Evolutionary conservation across 2,113 vertebrate genomes (phyloP), one percentile per base, ranked within the genome.

Genomic region (Limanda limanda): DNA sequence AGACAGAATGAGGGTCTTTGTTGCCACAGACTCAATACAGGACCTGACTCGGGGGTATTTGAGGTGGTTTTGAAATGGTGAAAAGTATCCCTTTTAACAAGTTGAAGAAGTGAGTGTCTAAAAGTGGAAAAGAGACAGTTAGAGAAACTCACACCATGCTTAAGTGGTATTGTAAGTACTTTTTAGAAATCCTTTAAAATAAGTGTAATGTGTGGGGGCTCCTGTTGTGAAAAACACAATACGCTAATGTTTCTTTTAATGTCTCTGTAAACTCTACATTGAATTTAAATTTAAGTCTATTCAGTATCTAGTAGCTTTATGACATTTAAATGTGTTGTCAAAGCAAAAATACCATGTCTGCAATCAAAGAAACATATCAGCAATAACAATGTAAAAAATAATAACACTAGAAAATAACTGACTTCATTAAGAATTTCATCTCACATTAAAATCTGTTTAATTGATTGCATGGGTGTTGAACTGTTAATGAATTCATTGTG

Each of bases 1-100:
- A 73, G 51, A 54, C 58, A 91, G 85, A 92, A 90, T 84, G 74
- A 81, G 45, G 51, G 71, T 76, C 86, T 90, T 92, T 93, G 90
- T 93, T 79, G 71, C 7, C 10, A 13, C n/a, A 42, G 78, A 74
- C 65, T 88, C 74, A 79, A 79, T 81, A 55, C 78, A 76, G 79
- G 72, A 74, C 71, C 54, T 80, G 72, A 31, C 82, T 82, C 4
- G 17, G 61, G 69, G 25, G 63, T 52, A 69, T 71, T 54, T 71
- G 70, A 12, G 57, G 42, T 45, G 35, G 61, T 80, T 80, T 74
- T 82, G 72, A 84, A 74, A 56, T 54, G 65, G 52, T 75, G 62
- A 78, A 85, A 85, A 88, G 18, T 61, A 58, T 76, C 59, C 37
- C 68, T 66, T 86, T 83, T 70, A 81, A 68, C 47, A 20, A 52